These are phyloP conservation scores for human (Homo sapiens) DNA, from an alignment of 2,113 vertebrate genomes.

Conservation along the genomic window GRCh38 chr9:109500001-109500500, in stretches of 20 bases:
- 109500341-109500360: not conserved
- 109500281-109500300: not conserved
- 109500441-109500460: not conserved
- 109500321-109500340: not conserved
- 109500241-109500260: not conserved
- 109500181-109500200: not conserved
- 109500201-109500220: not conserved
- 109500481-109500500: not conserved
- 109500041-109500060: not conserved
- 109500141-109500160: not conserved
- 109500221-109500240: not conserved
- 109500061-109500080: not conserved
- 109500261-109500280: not conserved
- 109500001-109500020: fast-evolving
- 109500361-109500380: not conserved
- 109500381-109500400: not conserved
- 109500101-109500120: not conserved
- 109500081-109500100: constrained; percentile 40
- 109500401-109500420: not conserved
- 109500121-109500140: not conserved
- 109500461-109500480: not conserved
- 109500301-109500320: not conserved
- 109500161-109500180: not conserved
- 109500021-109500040: not conserved
- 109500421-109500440: not conserved